phyloP scores from a whole-genome alignment of 1,140 invertebrate species.

The Drosophila azteca region DNA sequence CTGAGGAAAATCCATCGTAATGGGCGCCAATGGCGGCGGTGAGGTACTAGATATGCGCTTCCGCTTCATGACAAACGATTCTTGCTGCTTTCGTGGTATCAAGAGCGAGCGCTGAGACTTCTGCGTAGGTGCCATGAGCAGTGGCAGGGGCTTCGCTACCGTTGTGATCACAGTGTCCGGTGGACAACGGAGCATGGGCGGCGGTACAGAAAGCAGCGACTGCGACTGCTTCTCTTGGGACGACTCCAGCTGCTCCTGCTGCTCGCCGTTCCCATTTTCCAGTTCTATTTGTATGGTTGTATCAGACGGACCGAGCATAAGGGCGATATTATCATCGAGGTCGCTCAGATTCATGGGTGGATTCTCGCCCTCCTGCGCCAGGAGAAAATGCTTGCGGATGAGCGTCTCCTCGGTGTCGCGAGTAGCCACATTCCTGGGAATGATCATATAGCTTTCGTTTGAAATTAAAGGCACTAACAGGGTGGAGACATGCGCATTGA shows the following conservation, averaged over 20 bases:
- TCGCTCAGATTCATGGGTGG: slow-evolving; percentile 68
- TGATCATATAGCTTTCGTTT: slow-evolving; percentile 54
- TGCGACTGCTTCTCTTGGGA: no score
- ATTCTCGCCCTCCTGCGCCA: slow-evolving; percentile 65
- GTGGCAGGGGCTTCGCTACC: no score
- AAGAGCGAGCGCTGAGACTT: slow-evolving; percentile 4
- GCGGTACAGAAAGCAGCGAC: not conserved
- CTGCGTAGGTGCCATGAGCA: no score
- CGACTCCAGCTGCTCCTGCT: no score
- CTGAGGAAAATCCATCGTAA: slow-evolving; percentile 22
- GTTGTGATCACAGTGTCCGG: not conserved
- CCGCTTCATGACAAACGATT: not conserved
- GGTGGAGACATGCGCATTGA: slow-evolving; percentile 64
- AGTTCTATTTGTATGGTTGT: not conserved
- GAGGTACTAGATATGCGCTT: slow-evolving; percentile 34
- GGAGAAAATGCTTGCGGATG: slow-evolving; percentile 71
- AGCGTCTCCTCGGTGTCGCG: slow-evolving; percentile 75
- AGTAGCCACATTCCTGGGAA: slow-evolving; percentile 54
- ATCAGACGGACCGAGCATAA: slow-evolving; percentile 42
- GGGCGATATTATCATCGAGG: slow-evolving; percentile 58
- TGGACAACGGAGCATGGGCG: slow-evolving; percentile 2
- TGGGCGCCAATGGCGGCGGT: slow-evolving; percentile 59
- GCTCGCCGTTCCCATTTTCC: no score
- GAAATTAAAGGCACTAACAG: slow-evolving; percentile 68
- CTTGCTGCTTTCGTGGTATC: not conserved